Base-by-base conservation (phyloP, 2,797 vertebrate genomes). In the Morelia viridis region DNA sequence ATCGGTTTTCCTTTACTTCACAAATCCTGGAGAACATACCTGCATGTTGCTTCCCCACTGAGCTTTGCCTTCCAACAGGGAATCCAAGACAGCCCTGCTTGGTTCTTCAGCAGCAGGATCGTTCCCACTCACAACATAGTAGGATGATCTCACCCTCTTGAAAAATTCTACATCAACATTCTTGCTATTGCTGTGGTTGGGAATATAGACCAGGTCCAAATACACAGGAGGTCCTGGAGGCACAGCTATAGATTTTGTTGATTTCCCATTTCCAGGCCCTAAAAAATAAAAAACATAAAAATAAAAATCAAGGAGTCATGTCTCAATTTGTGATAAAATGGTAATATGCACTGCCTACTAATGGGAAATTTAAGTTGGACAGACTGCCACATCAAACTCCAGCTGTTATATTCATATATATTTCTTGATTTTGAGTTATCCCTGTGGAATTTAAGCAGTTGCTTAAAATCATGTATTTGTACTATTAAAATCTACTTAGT, bases 71-170 rank as follows among this genome's bases (percentile, higher is more conserved):
- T 99, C 99, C 94, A 99, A 97, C 94, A 99, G 96, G 97, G 99
- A 98, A 93, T 99, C 98, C 95, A 99, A 98, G 91, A 99, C 99
- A 60, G 96, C 97, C 96, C 98, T 98, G 97, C 98, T 99, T 84
- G 99, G 99, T 96, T 99, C 99, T 95, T 99, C 98, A 0, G 98
- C 98, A 4, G 98, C 97, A 92, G 98, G 96, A 96, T 99, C 98
- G 0, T 99, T 99, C 92, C 99, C 99, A 96, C 99, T 99, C 97
- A 99, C 98, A 92, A 99, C 99, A 1, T 99, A 99, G 97, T 99
- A 99, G 90, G 99, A 99, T 0, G 99, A 99, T 84, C 99, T 97
- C 93, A 99, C 98, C 89, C 98, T 98, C 96, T 98, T 99, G 97
- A 99, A 99, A 97, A 99, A 99, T 94, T 99, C 99, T 31, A 98